These are phyloP conservation scores for Malurus alboscapulatus DNA, from an alignment of 2,113 vertebrate species.

Conservation along the genomic window DNA sequence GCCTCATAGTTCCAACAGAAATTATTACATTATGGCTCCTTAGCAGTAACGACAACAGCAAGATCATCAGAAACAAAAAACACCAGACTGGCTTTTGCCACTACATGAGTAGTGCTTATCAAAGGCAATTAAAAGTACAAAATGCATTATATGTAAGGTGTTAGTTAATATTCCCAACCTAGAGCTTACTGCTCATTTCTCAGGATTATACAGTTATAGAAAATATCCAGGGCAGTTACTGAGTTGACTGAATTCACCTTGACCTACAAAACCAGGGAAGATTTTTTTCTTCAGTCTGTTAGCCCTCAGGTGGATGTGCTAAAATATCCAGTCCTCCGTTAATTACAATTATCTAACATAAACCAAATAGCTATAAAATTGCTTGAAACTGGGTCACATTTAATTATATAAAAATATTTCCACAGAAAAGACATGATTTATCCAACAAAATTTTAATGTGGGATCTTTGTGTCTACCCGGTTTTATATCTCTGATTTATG, in stretches of 20 bases:
- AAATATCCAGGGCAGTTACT: conserved; percentile 29
- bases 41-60: not conserved
- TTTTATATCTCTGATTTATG: not conserved
- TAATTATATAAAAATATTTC: not conserved
- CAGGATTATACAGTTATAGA: conserved; percentile 17
- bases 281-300: conserved; percentile 36
- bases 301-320: not conserved
- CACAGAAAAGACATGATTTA: not conserved
- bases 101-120: conserved; percentile 24
- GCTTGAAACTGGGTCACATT: not conserved
- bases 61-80: not conserved
- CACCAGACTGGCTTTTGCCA: not conserved
- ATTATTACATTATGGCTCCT: not conserved
- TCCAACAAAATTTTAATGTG: not conserved
- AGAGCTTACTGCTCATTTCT: conserved; percentile 35
- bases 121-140: conserved; percentile 41
- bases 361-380: not conserved
- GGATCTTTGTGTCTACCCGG: not conserved
- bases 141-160: not conserved
- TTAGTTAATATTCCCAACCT: conserved; percentile 1
- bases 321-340: not conserved
- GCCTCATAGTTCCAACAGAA: not conserved
- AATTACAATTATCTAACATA: not conserved
- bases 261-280: conserved; percentile 4
- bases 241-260: not conserved